Evolutionary conservation across 2,797 vertebrate species (phyloP).

Genomic region (Clarias platycephalus): DNA sequence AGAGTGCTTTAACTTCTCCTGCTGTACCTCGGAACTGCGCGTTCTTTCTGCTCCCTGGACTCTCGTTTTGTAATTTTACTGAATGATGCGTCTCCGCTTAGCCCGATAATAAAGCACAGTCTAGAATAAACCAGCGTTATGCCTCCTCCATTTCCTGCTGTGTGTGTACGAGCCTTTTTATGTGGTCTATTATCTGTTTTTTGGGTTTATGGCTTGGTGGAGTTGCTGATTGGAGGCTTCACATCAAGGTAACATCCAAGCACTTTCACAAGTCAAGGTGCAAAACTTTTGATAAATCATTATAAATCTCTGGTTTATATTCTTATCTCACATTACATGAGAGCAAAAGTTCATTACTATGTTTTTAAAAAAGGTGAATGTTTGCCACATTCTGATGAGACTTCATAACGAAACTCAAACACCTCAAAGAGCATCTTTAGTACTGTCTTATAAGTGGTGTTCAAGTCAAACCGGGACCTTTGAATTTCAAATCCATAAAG

Average conservation of each 20-base stretch:
- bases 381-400: background rate
- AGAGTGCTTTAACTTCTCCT: constrained; percentile 84
- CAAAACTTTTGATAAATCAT: constrained; percentile 2
- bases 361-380: background rate
- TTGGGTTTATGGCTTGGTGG: constrained; percentile 36
- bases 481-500: too few relatives aligned
- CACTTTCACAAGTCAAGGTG: background rate
- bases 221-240: constrained; percentile 34
- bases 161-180: constrained; percentile 43
- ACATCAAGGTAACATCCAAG: constrained; percentile 5
- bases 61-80: constrained; percentile 98
- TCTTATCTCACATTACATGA: background rate
- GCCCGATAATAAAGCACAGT: constrained; percentile 99
- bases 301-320: background rate
- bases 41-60: constrained; percentile 91
- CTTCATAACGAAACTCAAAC: background rate
- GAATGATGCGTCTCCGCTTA: constrained; percentile 99
- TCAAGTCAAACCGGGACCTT: too few relatives aligned
- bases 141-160: constrained; percentile 53
- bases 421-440: background rate
- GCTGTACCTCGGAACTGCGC: constrained; percentile 90
- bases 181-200: constrained; percentile 45
- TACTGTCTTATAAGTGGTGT: background rate
- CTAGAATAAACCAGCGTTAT: constrained; percentile 82
- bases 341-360: background rate